These are phyloP conservation scores for Montipora foliosa DNA, from an alignment of 64 coral and sea anemone genomes.

Conservation along the genomic window DNA sequence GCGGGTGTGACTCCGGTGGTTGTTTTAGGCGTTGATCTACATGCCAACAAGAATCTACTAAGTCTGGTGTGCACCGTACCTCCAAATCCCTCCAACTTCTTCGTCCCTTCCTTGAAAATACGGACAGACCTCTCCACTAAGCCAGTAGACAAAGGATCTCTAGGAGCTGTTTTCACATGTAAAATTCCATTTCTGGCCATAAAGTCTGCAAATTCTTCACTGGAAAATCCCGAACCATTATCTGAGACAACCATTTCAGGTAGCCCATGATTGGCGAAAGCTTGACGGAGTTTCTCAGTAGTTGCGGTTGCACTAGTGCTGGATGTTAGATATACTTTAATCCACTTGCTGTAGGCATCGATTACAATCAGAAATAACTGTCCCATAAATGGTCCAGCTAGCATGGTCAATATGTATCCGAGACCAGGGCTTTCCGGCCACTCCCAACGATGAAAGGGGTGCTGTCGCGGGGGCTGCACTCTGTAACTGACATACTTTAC, in stretches of 20 bases:
- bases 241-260: constrained; percentile 52
- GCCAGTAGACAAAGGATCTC: not conserved
- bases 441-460: constrained; percentile 49
- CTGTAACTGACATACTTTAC: constrained; percentile 22
- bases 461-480: not conserved
- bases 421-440: constrained; percentile 19
- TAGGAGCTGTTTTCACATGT: constrained; percentile 17
- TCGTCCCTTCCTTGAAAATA: not conserved
- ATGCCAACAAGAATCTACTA: no score
- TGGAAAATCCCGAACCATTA: constrained; percentile 46
- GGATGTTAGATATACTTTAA: constrained; percentile 19
- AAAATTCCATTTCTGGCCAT: constrained; percentile 44
- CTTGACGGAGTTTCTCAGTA: not conserved
- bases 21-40: no score
- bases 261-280: constrained; percentile 36
- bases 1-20: no score
- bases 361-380: constrained; percentile 51
- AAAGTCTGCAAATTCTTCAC: constrained; percentile 33
- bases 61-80: not conserved
- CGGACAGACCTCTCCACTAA: not conserved
- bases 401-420: constrained; percentile 58
- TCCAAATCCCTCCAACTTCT: not conserved
- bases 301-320: not conserved
- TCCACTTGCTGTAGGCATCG: constrained; percentile 48
- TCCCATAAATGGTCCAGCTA: constrained; percentile 24